A percentile compares a stretch with the other conserved stretches of the same genome.
Conservation (phyloP, 1,140 invertebrate genomes). For the Spodoptera frugiperda region DNA sequence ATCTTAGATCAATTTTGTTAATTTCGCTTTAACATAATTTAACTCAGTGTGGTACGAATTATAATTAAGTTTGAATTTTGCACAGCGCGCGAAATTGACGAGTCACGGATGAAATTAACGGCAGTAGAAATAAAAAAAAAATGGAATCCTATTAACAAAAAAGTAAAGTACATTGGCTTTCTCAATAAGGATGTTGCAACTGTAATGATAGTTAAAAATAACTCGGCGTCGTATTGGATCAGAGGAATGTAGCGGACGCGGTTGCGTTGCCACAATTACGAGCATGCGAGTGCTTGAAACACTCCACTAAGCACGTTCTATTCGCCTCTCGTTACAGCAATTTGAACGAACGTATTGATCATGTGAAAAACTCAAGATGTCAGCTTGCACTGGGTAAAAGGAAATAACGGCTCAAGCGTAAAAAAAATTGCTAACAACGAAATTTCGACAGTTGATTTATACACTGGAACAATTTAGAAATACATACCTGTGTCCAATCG, state of each 20-base stretch:
- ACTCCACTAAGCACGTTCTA: slow-evolving; percentile 71
- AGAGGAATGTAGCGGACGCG: slow-evolving; percentile 77
- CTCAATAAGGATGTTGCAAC: slow-evolving; percentile 51
- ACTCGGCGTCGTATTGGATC: slow-evolving; percentile 63
- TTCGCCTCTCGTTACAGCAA: slow-evolving; percentile 63
- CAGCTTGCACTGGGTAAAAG: slow-evolving; percentile 53
- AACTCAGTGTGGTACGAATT: background rate
- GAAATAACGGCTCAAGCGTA: slow-evolving; percentile 58
- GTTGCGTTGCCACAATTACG: slow-evolving; percentile 75
- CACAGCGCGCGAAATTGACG: background rate
- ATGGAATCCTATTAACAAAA: slow-evolving; percentile 33
- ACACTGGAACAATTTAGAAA: slow-evolving; percentile 48
- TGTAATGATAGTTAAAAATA: slow-evolving; percentile 58
- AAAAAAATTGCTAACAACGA: slow-evolving; percentile 51
- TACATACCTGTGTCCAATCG: slow-evolving; percentile 87
- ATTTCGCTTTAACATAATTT: background rate
- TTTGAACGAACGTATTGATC: slow-evolving; percentile 56
- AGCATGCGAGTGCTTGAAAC: slow-evolving; percentile 77
- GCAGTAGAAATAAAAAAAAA: slow-evolving; percentile 18
- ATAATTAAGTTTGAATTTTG: slow-evolving; percentile 15
- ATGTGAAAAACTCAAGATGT: slow-evolving; percentile 58
- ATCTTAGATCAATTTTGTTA: background rate
- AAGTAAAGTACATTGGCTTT: slow-evolving; percentile 31
- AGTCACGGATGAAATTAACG: slow-evolving; percentile 19
- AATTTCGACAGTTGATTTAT: slow-evolving; percentile 48